Conservation (phyloP, 2,888 invertebrate genomes). For the Trissolcus japonicus region DNA sequence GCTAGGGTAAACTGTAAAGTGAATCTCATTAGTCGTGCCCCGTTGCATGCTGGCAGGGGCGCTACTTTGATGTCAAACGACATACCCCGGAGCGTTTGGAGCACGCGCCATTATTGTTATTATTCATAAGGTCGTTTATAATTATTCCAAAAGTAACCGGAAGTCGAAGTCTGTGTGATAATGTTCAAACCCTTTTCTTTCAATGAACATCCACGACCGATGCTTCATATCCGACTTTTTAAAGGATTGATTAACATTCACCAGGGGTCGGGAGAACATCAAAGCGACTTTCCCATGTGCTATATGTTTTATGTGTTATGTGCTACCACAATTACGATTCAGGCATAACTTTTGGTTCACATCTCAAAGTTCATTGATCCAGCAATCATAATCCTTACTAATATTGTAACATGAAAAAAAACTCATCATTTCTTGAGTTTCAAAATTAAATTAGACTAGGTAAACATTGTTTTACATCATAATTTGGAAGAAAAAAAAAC, state of each 20-base stretch:
- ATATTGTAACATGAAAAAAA: too few species aligned
- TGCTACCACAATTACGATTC: too few species aligned
- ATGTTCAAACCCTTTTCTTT: slow-evolving; percentile 45
- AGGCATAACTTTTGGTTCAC: too few species aligned
- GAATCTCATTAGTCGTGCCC: slow-evolving; percentile 74
- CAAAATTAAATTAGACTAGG: too few species aligned
- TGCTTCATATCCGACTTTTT: slow-evolving; percentile 36
- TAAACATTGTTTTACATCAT: too few species aligned
- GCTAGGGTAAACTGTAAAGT: slow-evolving; percentile 72
- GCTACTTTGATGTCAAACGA: slow-evolving; percentile 70
- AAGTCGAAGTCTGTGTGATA: slow-evolving; percentile 62
- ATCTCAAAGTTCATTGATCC: too few species aligned
- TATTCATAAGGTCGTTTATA: slow-evolving; percentile 68
- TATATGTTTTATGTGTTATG: too few species aligned
- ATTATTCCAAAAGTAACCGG: slow-evolving; percentile 70
- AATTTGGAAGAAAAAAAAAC: too few species aligned
- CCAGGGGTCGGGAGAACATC: slow-evolving; percentile 11
- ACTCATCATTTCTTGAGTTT: too few species aligned
- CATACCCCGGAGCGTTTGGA: slow-evolving; percentile 62
- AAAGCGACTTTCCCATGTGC: slow-evolving; percentile 2
- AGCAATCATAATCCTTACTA: too few species aligned
- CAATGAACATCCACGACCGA: slow-evolving; percentile 55
- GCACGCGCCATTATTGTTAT: slow-evolving; percentile 68
- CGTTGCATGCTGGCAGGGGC: slow-evolving; percentile 65
- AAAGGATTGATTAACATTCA: slow-evolving; percentile 31